Conservation (phyloP, 2,797 vertebrate genomes). For the Muscicapa striata region DNA sequence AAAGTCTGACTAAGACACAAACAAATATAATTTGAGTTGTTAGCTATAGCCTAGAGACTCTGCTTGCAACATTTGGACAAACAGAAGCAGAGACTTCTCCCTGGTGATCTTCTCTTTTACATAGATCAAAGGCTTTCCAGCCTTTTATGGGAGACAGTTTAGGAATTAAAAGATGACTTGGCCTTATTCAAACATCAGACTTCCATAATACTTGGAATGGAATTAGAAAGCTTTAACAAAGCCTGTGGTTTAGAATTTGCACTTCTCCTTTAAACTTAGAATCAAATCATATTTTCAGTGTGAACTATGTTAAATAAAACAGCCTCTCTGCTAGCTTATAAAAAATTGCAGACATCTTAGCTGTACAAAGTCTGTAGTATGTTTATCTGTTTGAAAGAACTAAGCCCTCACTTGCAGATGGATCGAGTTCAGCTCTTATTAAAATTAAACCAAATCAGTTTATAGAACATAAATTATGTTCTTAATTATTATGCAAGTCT, state of each 20-base stretch:
- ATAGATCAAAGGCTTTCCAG: conserved; percentile 57
- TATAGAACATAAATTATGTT: neutral
- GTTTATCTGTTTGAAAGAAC: conserved; percentile 14
- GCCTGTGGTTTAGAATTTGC: conserved; percentile 31
- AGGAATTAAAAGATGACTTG: conserved; percentile 56
- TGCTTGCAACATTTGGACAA: conserved; percentile 60
- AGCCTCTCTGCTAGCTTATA: neutral
- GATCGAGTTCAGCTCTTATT: neutral
- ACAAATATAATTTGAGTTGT: conserved; percentile 37
- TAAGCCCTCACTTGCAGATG: neutral
- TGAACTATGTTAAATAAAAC: conserved; percentile 1
- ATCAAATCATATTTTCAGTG: conserved; percentile 16
- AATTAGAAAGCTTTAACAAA: conserved; percentile 51
- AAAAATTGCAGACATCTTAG: neutral
- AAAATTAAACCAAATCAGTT: conserved; percentile 6
- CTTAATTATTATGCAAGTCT: neutral
- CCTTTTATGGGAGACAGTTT: conserved; percentile 49
- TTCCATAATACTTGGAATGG: conserved; percentile 55
- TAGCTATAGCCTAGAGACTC: conserved; percentile 30
- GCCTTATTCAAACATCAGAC: conserved; percentile 47
- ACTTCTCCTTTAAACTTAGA: conserved; percentile 37
- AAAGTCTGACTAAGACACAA: conserved; percentile 21
- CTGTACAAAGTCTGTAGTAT: neutral
- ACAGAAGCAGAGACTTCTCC: conserved; percentile 53
- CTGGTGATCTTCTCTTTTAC: conserved; percentile 50